Conservation (phyloP, 2,888 invertebrate genomes). For the Gasteruption jaculator region DNA sequence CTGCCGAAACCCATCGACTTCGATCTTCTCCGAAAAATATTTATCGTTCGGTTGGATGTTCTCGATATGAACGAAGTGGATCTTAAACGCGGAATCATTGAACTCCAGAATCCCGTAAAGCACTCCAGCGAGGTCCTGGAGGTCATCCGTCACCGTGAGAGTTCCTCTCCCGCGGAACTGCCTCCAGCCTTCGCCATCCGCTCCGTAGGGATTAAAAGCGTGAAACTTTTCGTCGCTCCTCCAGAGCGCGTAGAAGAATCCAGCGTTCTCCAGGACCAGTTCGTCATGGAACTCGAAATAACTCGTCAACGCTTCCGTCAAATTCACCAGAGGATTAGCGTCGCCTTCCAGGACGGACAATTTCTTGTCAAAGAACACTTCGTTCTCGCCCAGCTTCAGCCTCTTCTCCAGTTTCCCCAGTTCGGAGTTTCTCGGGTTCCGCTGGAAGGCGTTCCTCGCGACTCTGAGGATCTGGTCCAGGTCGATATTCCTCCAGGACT, state of each 20-base stretch:
- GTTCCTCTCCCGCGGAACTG: conserved; percentile 30
- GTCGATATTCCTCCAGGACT: conserved; percentile 37
- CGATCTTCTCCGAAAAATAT: conserved; percentile 14
- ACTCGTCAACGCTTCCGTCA: conserved; percentile 41
- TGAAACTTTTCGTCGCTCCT: conserved; percentile 30
- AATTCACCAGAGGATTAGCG: conserved; percentile 39
- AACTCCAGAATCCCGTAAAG: conserved; percentile 39
- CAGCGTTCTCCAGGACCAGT: conserved; percentile 39
- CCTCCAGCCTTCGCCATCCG: conserved; percentile 39
- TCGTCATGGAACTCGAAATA: conserved; percentile 37
- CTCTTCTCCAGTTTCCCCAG: conserved; percentile 36
- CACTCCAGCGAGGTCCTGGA: conserved; percentile 35
- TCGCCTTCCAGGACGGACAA: conserved; percentile 32
- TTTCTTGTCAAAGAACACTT: conserved; percentile 28
- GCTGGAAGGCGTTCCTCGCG: too few relatives aligned
- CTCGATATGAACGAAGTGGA: conserved; percentile 36
- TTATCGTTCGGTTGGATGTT: conserved; percentile 34
- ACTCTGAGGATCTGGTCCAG: conserved; percentile 34
- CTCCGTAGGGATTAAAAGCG: conserved; percentile 45
- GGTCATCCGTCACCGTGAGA: conserved; percentile 31
- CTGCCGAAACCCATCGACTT: conserved; percentile 25
- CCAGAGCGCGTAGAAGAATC: conserved; percentile 39
- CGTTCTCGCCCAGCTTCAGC: conserved; percentile 31
- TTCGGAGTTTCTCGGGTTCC: conserved; percentile 35
- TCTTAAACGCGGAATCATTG: conserved; percentile 32